A percentile compares a stretch with the other conserved stretches of the same genome.
Conservation (phyloP, 2,888 invertebrate species). For the Atrina japonica region DNA sequence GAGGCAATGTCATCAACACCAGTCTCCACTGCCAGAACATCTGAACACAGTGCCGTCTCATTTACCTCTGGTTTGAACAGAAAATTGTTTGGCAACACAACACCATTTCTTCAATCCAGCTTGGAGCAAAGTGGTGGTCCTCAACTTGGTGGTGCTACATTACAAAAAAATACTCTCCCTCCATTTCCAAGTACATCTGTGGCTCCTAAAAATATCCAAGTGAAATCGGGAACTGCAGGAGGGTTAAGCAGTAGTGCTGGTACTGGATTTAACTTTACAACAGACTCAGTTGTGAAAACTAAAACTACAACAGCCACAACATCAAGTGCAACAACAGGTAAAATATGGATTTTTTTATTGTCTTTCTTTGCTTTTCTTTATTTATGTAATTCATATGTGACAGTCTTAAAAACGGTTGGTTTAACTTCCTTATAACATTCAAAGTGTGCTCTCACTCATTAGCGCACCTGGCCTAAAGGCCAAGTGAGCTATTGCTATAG, state of each 20-base stretch:
- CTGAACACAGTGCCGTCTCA: background rate
- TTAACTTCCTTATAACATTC: too few species aligned
- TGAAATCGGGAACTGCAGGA: background rate
- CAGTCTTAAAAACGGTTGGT: too few species aligned
- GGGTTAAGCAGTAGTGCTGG: background rate
- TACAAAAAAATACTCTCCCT: background rate
- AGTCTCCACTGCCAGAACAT: background rate
- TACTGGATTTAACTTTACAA: too few species aligned
- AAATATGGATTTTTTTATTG: too few species aligned
- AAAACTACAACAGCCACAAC: too few species aligned
- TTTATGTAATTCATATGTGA: too few species aligned
- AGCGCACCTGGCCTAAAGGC: too few species aligned
- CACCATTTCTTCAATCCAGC: background rate
- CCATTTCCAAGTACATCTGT: background rate
- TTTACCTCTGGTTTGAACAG: constrained; percentile 7
- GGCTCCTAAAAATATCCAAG: background rate
- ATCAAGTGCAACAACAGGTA: background rate
- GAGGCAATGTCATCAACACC: background rate
- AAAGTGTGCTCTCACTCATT: too few species aligned
- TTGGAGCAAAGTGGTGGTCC: background rate
- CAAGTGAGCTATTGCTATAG: too few species aligned
- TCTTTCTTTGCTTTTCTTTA: too few species aligned
- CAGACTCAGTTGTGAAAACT: too few species aligned
- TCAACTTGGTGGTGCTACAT: background rate
- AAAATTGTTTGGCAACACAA: constrained; percentile 30